Evolutionary conservation across 2,888 invertebrate species (phyloP), one percentile per base, ranked within the genome.

Genomic region (Conomelus anceps): DNA sequence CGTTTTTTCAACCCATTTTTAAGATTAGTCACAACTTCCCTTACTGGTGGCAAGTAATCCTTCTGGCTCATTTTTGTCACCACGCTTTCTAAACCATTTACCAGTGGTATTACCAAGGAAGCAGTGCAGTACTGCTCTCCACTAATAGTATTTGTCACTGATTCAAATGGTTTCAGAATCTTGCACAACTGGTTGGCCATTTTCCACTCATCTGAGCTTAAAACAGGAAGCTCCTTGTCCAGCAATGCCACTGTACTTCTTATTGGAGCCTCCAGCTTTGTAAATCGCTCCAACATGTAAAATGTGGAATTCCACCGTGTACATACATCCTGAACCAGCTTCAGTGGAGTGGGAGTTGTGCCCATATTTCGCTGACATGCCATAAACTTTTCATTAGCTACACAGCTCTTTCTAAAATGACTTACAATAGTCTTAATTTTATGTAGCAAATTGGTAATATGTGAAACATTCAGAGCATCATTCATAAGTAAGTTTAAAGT

Each of bases 301-400:
- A n/a, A n/a, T n/a, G n/a, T n/a, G n/a, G n/a, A n/a, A 86, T 85
- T 85, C 85, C 85, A 85, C 85, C 85, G 85, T 17, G 85, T 85
- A 13, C 22, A 22, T 22, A 85, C 23, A 85, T 85, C 85, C 22
- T 22, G 22, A n/a, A 85, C 23, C 23, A 85, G 23, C 13, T 85
- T 85, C 23, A n/a, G 85, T 23, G 85, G 85, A 85, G 85, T 22
- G 22, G 23, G 7, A 23, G 85, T 85, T 17, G n/a, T n/a, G n/a
- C n/a, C n/a, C n/a, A n/a, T n/a, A n/a, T n/a, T n/a, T n/a, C n/a
- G n/a, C n/a, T n/a, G n/a, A n/a, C n/a, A n/a, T n/a, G n/a, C n/a
- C n/a, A n/a, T n/a, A n/a, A n/a, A n/a, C n/a, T n/a, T n/a, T n/a
- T n/a, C n/a, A n/a, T n/a, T n/a, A n/a, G n/a, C n/a, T n/a, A n/a